Percentiles rank a stretch among this genome's conserved stretches.
Conservation (phyloP, 2,797 vertebrate genomes). For the Poliocrania exsul region DNA sequence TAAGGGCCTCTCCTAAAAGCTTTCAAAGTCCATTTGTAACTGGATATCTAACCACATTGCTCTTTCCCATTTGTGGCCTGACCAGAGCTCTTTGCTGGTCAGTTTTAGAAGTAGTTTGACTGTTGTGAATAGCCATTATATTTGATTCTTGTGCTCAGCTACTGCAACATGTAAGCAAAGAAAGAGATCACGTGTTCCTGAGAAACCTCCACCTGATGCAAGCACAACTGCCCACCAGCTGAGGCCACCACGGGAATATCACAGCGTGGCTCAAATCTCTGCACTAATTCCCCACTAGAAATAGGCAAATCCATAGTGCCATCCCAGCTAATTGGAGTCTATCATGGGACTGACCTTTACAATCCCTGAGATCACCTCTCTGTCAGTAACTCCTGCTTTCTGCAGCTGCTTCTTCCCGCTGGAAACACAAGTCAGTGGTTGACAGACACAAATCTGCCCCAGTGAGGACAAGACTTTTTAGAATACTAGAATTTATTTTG, state of each 20-base stretch:
- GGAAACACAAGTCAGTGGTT: background rate
- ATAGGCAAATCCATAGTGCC: background rate
- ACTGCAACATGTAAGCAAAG: background rate
- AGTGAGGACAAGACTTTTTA: background rate
- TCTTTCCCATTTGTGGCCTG: background rate
- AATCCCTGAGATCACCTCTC: background rate
- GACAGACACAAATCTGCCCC: background rate
- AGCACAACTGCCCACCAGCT: background rate
- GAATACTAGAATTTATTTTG: background rate
- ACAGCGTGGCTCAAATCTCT: background rate
- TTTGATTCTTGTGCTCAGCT: background rate
- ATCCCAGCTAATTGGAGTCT: background rate
- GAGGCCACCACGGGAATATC: background rate
- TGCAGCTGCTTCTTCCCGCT: background rate
- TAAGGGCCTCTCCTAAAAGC: background rate
- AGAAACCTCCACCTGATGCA: background rate
- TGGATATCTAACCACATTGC: background rate
- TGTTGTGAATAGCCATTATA: background rate
- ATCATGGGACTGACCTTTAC: background rate
- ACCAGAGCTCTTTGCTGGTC: background rate
- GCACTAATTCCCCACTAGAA: background rate
- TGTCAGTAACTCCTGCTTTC: rapidly evolving
- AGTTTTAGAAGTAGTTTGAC: background rate
- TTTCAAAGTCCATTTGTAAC: background rate
- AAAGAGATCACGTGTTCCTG: background rate